Base-by-base conservation (phyloP, 2,888 invertebrate genomes). In the Chrysotoxum bicinctum region DNA sequence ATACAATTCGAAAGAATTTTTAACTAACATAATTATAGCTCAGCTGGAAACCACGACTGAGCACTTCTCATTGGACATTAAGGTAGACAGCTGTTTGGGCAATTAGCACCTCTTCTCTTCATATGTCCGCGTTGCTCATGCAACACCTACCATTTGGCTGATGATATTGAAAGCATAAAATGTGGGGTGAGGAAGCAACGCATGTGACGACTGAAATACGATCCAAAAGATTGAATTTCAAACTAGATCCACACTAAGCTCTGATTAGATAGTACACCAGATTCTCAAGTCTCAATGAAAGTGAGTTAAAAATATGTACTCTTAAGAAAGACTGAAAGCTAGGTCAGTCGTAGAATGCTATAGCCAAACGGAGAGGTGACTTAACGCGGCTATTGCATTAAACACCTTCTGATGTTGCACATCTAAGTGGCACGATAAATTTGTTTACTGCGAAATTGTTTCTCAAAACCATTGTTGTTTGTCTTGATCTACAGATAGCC, bases 391-490 rank as follows among this genome's bases (percentile, higher is more conserved):
- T 70, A 69, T 76, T 76, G 70, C 70, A 58, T 77, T 52, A 72
- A 66, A 73, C 77, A 72, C 82, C 82, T 72, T 72, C 60, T 62
- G 40, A 58, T 58, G 37, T 70, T 66, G 81, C 64, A 58, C 56
- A 58, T 76, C 48, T 58, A 72, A 82, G 72, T 82, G 66, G 66
- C 66, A 75, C 75, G 23, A 56, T 76, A 70, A 19, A 48, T 66
- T 81, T 73, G 50, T 73, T 68, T 73, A 35, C 66, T 54, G 72
- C 37, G 70, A 82, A 73, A 68, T 52, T 60, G 30, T 73, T 73
- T 68, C 68, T 77, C 32, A 56, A n/a, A 77, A 43, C 78, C 54
- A 82, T 82, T 82, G 78, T 76, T 80, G 75, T 78, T 77, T 62
- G 19, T 68, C 45, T 58, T 68, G 73, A 62, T 82, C 68, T 60